These are phyloP conservation scores for Thunnus albacares DNA, from an alignment of 2,797 vertebrate species.

Conservation along the genomic window DNA sequence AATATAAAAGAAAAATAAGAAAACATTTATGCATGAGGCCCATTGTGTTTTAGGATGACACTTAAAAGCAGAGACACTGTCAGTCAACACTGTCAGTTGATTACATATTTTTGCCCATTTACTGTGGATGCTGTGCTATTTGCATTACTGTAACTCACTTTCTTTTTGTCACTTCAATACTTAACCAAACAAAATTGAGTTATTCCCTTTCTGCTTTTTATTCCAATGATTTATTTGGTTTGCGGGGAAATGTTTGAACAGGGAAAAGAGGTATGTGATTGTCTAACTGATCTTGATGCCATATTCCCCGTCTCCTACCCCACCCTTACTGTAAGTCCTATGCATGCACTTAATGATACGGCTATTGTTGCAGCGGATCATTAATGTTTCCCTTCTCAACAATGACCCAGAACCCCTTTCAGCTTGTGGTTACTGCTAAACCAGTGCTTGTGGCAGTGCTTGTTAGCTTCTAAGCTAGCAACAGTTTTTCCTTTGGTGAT, in stretches of 20 bases:
- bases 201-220: slow-evolving; percentile 93
- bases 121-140: slow-evolving; percentile 36
- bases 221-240: slow-evolving; percentile 89
- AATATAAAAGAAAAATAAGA: too few species aligned
- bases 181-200: slow-evolving; percentile 84
- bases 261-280: slow-evolving; percentile 99
- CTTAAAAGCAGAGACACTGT: too few species aligned
- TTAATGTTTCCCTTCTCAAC: slow-evolving; percentile 49
- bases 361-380: slow-evolving; percentile 65
- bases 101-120: neutral
- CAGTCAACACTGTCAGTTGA: neutral
- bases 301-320: slow-evolving; percentile 85
- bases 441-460: slow-evolving; percentile 84
- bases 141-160: slow-evolving; percentile 8
- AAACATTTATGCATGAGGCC: too few species aligned
- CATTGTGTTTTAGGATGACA: too few species aligned
- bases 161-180: neutral
- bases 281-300: slow-evolving; percentile 72
- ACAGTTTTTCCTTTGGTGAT: slow-evolving; percentile 68
- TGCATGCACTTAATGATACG: slow-evolving; percentile 73
- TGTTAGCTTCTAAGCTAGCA: slow-evolving; percentile 61
- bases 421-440: slow-evolving; percentile 66
- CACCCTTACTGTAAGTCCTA: slow-evolving; percentile 62
- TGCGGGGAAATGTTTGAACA: slow-evolving; percentile 92
- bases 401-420: slow-evolving; percentile 48